Evolutionary conservation across 2,888 invertebrate genomes (phyloP).

Genomic region (Drosophila meridionalis): DNA sequence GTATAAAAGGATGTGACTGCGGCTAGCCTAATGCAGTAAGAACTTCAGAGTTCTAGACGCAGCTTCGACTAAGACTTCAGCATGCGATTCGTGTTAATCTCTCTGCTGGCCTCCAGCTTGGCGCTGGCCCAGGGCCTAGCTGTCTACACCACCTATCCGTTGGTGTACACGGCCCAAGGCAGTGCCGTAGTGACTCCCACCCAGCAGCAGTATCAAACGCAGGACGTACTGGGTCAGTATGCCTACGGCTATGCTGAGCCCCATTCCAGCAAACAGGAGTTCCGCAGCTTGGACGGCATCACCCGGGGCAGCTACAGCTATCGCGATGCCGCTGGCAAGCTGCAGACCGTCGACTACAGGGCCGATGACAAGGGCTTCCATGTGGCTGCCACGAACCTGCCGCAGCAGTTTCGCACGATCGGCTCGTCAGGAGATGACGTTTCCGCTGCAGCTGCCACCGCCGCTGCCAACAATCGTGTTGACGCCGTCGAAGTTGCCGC

Average conservation of each 20-base stretch:
- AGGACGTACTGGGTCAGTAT: slow-evolving; percentile 88
- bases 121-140: slow-evolving; percentile 66
- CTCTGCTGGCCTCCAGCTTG: slow-evolving; percentile 67
- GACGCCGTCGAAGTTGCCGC: slow-evolving; percentile 78
- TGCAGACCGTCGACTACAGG: slow-evolving; percentile 87
- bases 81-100: slow-evolving; percentile 80
- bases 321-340: slow-evolving; percentile 87
- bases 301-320: slow-evolving; percentile 88
- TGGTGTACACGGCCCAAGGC: slow-evolving; percentile 72
- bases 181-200: slow-evolving; percentile 83
- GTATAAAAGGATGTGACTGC: slow-evolving; percentile 81
- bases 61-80: slow-evolving; percentile 22
- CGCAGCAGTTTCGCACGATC: slow-evolving; percentile 70
- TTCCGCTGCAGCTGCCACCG: slow-evolving; percentile 3
- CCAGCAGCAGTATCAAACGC: slow-evolving; percentile 87
- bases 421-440: not conserved
- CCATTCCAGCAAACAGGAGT: slow-evolving; percentile 87
- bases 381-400: slow-evolving; percentile 88
- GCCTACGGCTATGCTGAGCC: slow-evolving; percentile 88
- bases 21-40: slow-evolving; percentile 56
- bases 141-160: slow-evolving; percentile 68
- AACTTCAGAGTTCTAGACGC: slow-evolving; percentile 30
- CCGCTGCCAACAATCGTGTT: slow-evolving; percentile 24
- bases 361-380: slow-evolving; percentile 88
- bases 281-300: slow-evolving; percentile 87